Base-by-base conservation (phyloP, 1,140 invertebrate genomes). In the Asobara japonica region DNA sequence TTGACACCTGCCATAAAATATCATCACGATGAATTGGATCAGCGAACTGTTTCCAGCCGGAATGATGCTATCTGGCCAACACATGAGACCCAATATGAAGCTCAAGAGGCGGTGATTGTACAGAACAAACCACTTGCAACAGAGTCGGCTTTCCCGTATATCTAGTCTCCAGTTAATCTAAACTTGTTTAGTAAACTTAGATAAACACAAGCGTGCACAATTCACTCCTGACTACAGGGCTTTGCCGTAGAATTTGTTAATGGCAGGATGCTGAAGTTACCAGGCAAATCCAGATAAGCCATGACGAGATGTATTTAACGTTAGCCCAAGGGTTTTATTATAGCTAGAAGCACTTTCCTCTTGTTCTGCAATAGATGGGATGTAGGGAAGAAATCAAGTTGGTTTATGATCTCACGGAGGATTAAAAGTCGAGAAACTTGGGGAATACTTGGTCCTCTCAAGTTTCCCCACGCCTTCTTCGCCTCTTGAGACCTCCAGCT, bases 91-190 rank as follows among this genome's bases (percentile, higher is more conserved):
- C 75, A 83, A 79, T 56, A 65, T 65, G 60, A 78, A 83, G 38
- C 83, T 76, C 77, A 84, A 82, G 71, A 83, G 83, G 77, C 84
- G 84, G 84, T 84, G 82, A 84, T 82, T 80, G 75, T 79, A 79
- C 45, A 73, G 18, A 56, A 31, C 51, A 67, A 45, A 62, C 60
- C 69, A 71, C 69, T 65, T 18, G 20, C 38, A 56, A 48, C 36
- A 22, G 45, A 38, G 25, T 68, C 41, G 2, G 5, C 45, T 31
- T 18, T 51, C 38, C 45, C 13, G 41, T 71, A 71, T 51, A 56
- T 38, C 25, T 48, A 36, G 60, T 30, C n/a, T 22, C 16, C 30
- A 20, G 8, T 27, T 25, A 60, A 69, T 69, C 67, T 69, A 60
- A 51, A 48, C 51, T 56, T 56, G 51, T 56, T 56, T 56, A 22